These are phyloP conservation scores for Hydra vulgaris DNA, from an alignment of 30 jellyfish, hydroid and myxozoan species.

Conservation along the genomic window DNA sequence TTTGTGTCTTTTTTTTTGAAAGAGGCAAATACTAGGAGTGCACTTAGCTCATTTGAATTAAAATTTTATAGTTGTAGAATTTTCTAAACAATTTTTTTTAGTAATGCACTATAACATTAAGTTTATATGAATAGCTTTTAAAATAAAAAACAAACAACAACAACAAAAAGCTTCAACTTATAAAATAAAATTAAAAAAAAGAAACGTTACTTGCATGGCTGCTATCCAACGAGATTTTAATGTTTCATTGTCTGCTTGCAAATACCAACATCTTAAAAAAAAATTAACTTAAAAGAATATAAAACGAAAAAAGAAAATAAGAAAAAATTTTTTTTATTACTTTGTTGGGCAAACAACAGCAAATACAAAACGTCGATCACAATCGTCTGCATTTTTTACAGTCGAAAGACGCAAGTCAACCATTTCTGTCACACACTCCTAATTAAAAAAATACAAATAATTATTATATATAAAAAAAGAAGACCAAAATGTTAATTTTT, in stretches of 20 bases:
- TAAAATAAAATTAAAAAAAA: no score
- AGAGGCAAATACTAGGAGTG: no score
- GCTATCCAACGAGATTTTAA: slow-evolving; percentile 76
- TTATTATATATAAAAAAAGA: background rate
- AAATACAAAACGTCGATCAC: slow-evolving; percentile 74
- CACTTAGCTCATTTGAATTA: no score
- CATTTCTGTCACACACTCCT: slow-evolving; percentile 84
- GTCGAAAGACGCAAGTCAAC: slow-evolving; percentile 88
- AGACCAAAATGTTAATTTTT: no score
- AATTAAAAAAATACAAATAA: background rate
- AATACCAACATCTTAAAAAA: slow-evolving; percentile 67
- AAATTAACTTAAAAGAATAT: background rate
- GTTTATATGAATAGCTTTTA: no score
- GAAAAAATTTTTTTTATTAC: slow-evolving; percentile 18
- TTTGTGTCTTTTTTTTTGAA: no score
- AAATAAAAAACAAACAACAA: no score
- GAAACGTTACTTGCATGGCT: slow-evolving; percentile 64
- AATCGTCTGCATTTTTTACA: slow-evolving; percentile 77
- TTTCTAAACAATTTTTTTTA: no score
- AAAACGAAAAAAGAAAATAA: no score
- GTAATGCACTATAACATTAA: no score
- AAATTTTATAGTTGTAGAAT: no score
- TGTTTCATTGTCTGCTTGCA: slow-evolving; percentile 84
- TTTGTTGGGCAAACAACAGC: slow-evolving; percentile 91
- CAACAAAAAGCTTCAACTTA: no score